phyloP scores from a whole-genome alignment of 2,797 vertebrate genomes.

The Muscicapa striata region DNA sequence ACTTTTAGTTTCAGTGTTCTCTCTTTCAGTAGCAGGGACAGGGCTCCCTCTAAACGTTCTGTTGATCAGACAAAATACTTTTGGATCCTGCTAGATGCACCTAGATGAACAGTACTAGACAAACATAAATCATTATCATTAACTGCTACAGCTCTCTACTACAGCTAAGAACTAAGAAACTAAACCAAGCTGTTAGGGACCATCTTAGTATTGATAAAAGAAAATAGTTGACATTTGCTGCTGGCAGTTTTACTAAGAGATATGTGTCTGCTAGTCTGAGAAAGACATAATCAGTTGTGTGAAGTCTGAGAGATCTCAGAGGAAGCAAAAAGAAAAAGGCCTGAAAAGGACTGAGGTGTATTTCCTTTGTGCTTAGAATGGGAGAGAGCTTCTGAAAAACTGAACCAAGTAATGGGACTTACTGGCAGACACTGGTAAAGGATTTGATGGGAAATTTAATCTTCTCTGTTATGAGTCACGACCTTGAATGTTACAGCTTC shows the following conservation, averaged over 20 bases:
- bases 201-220: constrained; percentile 73
- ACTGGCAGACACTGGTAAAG: constrained; percentile 30
- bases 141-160: constrained; percentile 55
- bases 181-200: constrained; percentile 69
- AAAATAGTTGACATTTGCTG: constrained; percentile 76
- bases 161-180: constrained; percentile 60
- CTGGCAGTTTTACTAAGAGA: constrained; percentile 75
- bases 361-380: background rate
- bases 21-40: constrained; percentile 8
- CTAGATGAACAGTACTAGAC: constrained; percentile 63
- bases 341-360: constrained; percentile 25
- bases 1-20: constrained; percentile 6
- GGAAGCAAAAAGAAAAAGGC: constrained; percentile 52
- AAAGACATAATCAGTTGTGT: constrained; percentile 65
- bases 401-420: constrained; percentile 38
- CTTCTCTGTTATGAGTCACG: background rate
- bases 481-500: constrained; percentile 34
- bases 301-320: constrained; percentile 72
- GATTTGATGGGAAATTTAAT: constrained; percentile 34
- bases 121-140: constrained; percentile 63
- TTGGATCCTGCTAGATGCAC: constrained; percentile 14
- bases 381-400: constrained; percentile 24
- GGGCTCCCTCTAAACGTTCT: constrained; percentile 38
- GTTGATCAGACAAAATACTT: constrained; percentile 35
- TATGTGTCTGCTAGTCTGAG: constrained; percentile 71